These are phyloP conservation scores for Catocala fraxini DNA, from an alignment of 2,888 invertebrate genomes.

Conservation along the genomic window DNA sequence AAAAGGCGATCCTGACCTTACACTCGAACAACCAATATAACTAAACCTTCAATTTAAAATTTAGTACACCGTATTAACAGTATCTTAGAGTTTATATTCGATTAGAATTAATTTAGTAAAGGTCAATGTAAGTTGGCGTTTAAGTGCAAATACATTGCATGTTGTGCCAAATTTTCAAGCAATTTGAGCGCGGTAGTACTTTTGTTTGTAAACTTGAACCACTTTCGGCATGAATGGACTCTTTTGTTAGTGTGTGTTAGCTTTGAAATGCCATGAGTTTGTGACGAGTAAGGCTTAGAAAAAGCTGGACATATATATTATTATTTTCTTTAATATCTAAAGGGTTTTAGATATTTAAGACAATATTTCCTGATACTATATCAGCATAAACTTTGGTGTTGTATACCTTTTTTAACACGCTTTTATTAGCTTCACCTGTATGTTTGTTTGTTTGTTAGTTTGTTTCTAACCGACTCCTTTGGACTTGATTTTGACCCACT, in stretches of 20 bases:
- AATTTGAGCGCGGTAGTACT: slow-evolving; percentile 65
- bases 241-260: slow-evolving; percentile 53
- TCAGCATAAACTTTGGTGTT: too few species aligned
- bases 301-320: too few species aligned
- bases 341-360: too few species aligned
- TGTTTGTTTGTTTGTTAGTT: too few species aligned
- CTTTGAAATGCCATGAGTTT: slow-evolving; percentile 25
- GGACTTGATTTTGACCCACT: too few species aligned
- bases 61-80: slow-evolving; percentile 29
- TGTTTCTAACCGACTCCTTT: too few species aligned
- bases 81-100: slow-evolving; percentile 41
- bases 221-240: slow-evolving; percentile 74
- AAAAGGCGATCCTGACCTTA: slow-evolving; percentile 68
- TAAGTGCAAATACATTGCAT: slow-evolving; percentile 66
- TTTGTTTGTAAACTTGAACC: slow-evolving; percentile 81
- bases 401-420: too few species aligned
- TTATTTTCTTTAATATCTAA: too few species aligned
- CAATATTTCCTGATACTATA: too few species aligned
- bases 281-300: not conserved
- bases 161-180: slow-evolving; percentile 62
- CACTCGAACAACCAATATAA: slow-evolving; percentile 34
- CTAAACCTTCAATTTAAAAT: not conserved
- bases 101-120: slow-evolving; percentile 8
- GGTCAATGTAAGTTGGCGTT: slow-evolving; percentile 33
- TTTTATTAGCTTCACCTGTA: too few species aligned